Evolutionary conservation across 2,888 invertebrate genomes (phyloP).

Genomic region (Protophormia terraenovae): DNA sequence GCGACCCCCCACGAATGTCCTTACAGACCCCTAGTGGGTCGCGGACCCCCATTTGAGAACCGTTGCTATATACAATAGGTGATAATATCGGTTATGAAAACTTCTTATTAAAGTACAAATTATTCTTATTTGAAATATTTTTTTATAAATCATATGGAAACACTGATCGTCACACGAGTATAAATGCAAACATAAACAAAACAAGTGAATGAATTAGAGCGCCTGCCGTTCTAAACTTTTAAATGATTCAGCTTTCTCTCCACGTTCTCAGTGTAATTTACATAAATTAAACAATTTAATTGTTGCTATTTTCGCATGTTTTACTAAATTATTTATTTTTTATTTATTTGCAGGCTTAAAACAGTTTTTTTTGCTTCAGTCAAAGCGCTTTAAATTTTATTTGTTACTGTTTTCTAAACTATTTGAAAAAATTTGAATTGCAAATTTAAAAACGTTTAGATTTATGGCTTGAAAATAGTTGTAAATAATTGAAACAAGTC

Average conservation of each 20-base stretch:
- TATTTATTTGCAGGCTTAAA: conserved; percentile 28
- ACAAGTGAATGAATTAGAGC: not conserved
- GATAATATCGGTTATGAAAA: too few species aligned
- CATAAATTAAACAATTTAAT: conserved; percentile 38
- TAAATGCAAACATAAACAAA: not conserved
- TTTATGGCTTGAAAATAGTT: conserved; percentile 22
- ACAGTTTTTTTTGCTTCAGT: not conserved
- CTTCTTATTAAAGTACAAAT: too few species aligned
- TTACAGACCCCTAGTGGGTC: too few species aligned
- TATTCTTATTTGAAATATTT: too few species aligned
- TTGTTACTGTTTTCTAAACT: not conserved
- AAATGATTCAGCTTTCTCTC: not conserved
- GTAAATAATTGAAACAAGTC: conserved; percentile 13
- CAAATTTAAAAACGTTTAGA: conserved; percentile 33
- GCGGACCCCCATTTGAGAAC: too few species aligned
- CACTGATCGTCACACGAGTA: not conserved
- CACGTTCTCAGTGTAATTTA: conserved; percentile 14
- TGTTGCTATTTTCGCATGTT: not conserved
- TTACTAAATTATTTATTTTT: not conserved
- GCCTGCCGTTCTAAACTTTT: not conserved
- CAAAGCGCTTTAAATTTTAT: not conserved
- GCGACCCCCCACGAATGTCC: too few species aligned
- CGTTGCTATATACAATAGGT: too few species aligned
- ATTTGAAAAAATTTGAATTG: conserved; percentile 30
- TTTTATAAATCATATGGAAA: too few species aligned